Evolutionary conservation across 1,140 invertebrate species (phyloP).

Genomic region (Conus ventricosus): DNA sequence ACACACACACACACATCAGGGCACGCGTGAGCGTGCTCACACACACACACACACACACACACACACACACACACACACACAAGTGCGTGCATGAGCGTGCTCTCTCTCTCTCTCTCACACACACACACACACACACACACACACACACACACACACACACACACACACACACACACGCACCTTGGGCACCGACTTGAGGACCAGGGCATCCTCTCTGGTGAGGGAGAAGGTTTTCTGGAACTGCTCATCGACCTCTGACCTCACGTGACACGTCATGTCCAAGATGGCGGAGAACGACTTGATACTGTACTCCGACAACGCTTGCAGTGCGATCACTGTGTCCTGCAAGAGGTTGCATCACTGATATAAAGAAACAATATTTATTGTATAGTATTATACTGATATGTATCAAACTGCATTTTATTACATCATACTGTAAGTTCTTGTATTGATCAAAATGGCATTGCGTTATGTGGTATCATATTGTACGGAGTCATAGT

Average conservation of each 20-base stretch:
- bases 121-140: slow-evolving; percentile 5
- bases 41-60: too few relatives aligned
- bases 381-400: neutral
- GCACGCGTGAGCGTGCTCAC: neutral
- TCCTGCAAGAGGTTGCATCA: slow-evolving; percentile 59
- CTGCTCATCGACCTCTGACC: slow-evolving; percentile 46
- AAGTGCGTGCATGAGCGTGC: too few relatives aligned
- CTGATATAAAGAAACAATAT: neutral
- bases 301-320: slow-evolving; percentile 70
- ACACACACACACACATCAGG: neutral
- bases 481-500: too few relatives aligned
- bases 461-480: too few relatives aligned
- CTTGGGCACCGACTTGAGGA: slow-evolving; percentile 58
- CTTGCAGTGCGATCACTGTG: slow-evolving; percentile 74
- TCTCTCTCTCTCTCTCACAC: neutral
- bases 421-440: too few relatives aligned
- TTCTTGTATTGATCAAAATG: too few relatives aligned
- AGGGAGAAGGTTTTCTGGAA: slow-evolving; percentile 52
- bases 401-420: too few relatives aligned
- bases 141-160: slow-evolving; percentile 17
- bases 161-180: slow-evolving; percentile 38
- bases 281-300: slow-evolving; percentile 58
- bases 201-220: slow-evolving; percentile 50
- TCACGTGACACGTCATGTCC: slow-evolving; percentile 57
- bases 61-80: too few relatives aligned